These are phyloP conservation scores for Drosophila ananassae DNA, from an alignment of 1,140 invertebrate species.

Conservation along the genomic window DNA sequence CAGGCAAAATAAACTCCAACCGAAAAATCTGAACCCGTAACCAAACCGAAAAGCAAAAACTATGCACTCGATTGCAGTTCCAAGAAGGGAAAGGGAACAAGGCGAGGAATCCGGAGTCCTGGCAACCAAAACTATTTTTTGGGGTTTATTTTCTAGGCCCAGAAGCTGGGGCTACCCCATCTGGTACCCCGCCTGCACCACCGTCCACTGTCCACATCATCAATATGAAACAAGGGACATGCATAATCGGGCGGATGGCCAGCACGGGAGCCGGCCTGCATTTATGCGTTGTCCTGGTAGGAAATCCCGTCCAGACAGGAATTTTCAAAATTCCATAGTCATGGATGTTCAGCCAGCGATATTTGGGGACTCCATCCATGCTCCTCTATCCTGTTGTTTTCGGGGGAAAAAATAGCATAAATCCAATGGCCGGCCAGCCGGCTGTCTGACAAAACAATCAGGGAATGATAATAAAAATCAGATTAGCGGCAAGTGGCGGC, in stretches of 20 bases:
- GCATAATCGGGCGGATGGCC: constrained; percentile 74
- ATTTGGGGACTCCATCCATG: background rate
- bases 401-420: constrained; percentile 42
- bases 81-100: constrained; percentile 3
- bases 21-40: constrained; percentile 41
- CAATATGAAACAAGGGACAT: constrained; percentile 76
- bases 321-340: constrained; percentile 57
- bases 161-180: background rate
- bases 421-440: background rate
- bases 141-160: constrained; percentile 60
- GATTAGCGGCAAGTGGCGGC: constrained; percentile 14
- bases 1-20: constrained; percentile 56
- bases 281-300: constrained; percentile 63
- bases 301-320: constrained; percentile 78
- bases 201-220: constrained; percentile 45
- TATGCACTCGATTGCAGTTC: constrained; percentile 58
- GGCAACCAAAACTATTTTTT: constrained; percentile 61
- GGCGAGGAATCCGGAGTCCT: constrained; percentile 7
- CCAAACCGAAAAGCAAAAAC: constrained; percentile 58
- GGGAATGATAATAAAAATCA: constrained; percentile 38
- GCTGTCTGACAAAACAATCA: constrained; percentile 24
- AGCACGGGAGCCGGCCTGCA: constrained; percentile 50
- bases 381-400: constrained; percentile 23
- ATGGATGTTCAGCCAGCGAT: background rate
- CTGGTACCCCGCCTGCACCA: too few species aligned